Base-by-base conservation (phyloP, 2,113 vertebrate species). In the Empidonax traillii region DNA sequence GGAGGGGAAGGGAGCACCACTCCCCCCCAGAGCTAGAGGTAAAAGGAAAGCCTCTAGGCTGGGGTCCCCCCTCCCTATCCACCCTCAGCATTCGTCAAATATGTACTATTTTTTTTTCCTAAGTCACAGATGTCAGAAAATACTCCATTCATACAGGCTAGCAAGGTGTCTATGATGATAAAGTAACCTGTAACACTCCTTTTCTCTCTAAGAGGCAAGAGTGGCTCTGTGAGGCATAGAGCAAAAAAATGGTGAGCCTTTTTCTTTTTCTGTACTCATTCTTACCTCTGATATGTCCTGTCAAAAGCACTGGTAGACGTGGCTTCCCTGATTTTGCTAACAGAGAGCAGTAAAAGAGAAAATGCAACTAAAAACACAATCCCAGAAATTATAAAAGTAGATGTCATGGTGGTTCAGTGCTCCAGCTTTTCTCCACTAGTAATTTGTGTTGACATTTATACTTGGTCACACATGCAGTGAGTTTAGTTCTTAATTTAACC, bases 401-500 rank as follows among this genome's bases (percentile, higher is more conserved):
- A 71, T 71, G 33, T 56, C 31, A 37, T 21, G 16, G 47, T 2
- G 3, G 15, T 91, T 93, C 76, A 84, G 25, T 33, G 16, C 16
- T 79, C 14, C 53, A 39, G 21, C 13, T 41, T 85, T 93, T 93
- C 41, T 96, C 37, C 33, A 72, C 41, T 51, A 39, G 61, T 27
- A 85, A 77, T 71, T 62, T 93, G 25, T 79, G 27, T 33, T 87
- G 73, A 73, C 37, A 46, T 90, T 93, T 87, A 49, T 47, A 76
- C 55, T 85, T 61, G 43, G 73, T 88, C 68, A 90, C 52, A 92
- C 47, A 49, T 47, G 22, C 44, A 84, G n/a, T 78, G 41, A 81
- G 14, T 93, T 90, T 93, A 23, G 43, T 61, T 94, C 49, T 86
- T 61, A 75, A 68, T 93, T 93, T 85, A 86, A 85, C 95, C 87